These are phyloP conservation scores for Synergus japonicus DNA, from an alignment of 2,888 invertebrate genomes.

Conservation along the genomic window DNA sequence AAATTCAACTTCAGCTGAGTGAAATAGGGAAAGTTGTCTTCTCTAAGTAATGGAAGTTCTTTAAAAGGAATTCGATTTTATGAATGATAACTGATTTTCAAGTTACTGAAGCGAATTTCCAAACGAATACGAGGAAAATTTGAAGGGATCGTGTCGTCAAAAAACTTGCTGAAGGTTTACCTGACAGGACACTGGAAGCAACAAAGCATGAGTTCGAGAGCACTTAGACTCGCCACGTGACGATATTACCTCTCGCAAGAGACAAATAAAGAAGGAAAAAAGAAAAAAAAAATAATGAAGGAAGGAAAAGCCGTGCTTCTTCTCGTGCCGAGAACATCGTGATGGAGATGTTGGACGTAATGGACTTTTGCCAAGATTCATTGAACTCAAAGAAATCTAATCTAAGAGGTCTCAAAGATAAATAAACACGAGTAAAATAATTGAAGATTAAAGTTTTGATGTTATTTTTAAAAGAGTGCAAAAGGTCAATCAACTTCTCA, in stretches of 20 bases:
- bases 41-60: background rate
- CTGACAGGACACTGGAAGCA: conserved; percentile 57
- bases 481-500: too few species aligned
- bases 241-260: conserved; percentile 47
- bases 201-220: conserved; percentile 59
- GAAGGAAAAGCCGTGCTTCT: conserved; percentile 41
- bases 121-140: background rate
- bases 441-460: background rate
- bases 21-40: background rate
- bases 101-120: background rate
- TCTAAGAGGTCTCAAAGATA: background rate
- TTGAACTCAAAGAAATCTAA: conserved; percentile 5
- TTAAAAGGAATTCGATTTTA: background rate
- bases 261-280: conserved; percentile 19
- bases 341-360: conserved; percentile 24
- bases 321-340: background rate
- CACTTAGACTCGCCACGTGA: conserved; percentile 66
- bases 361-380: conserved; percentile 17
- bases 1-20: background rate
- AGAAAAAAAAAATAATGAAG: background rate
- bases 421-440: background rate
- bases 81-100: background rate
- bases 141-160: conserved; percentile 1
- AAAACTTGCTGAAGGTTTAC: conserved; percentile 7
- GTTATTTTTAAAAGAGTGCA: too few species aligned